These are phyloP conservation scores for Hyposoter dolosus DNA, from an alignment of 2,888 invertebrate species.

Conservation along the genomic window DNA sequence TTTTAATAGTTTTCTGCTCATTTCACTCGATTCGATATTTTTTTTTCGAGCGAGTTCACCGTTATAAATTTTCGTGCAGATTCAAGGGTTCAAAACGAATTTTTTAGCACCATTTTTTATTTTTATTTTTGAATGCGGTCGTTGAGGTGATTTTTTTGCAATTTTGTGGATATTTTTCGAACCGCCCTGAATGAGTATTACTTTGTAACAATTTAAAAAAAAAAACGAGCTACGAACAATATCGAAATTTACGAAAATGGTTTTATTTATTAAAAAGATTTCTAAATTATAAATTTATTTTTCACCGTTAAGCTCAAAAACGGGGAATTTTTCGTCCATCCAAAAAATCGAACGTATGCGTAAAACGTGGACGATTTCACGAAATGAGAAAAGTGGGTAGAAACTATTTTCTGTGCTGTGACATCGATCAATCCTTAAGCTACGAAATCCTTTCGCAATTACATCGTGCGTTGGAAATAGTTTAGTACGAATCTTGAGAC, in stretches of 20 bases:
- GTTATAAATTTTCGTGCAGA: too few relatives aligned
- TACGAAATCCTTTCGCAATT: background rate
- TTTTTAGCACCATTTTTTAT: too few relatives aligned
- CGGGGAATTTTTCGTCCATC: background rate
- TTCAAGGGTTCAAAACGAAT: too few relatives aligned
- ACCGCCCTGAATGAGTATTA: background rate
- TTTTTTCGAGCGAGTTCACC: background rate
- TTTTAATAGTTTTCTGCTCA: too few relatives aligned
- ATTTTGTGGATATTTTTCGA: background rate
- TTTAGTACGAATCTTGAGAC: background rate
- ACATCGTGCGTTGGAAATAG: background rate
- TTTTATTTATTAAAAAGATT: background rate
- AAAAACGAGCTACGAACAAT: background rate
- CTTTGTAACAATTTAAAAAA: background rate
- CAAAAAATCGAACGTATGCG: background rate
- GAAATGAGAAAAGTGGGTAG: background rate
- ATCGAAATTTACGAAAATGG: background rate
- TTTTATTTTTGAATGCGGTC: too few relatives aligned
- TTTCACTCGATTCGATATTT: background rate
- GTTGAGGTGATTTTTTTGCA: too few relatives aligned
- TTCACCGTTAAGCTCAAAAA: background rate
- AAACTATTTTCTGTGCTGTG: background rate
- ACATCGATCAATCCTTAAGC: background rate
- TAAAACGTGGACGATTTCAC: background rate
- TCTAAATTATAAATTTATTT: background rate